Base-by-base conservation (phyloP, 2,113 vertebrate genomes). In the Poecilia latipinna region DNA sequence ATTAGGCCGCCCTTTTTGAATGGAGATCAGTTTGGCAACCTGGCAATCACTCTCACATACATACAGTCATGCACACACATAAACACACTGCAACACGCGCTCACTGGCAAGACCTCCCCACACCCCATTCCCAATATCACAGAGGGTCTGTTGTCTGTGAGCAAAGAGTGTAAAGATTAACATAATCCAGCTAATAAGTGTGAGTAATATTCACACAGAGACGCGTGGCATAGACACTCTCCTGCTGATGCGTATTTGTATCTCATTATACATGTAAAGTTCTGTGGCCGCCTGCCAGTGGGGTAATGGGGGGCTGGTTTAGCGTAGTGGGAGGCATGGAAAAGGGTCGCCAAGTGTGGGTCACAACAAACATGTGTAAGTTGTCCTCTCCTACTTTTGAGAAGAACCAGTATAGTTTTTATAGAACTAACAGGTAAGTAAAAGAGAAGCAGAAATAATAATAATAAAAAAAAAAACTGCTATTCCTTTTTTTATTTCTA, bases 171-270 rank as follows among this genome's bases (percentile, higher is more conserved):
- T 93, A 91, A 91, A 92, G 93, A 93, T 93, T 93, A 93, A 92
- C 93, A 93, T 93, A 93, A 93, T 93, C 88, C 90, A 88, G 91
- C 90, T 93, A 93, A 93, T 93, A 92, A 92, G 89, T 93, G 90
- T 93, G 91, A 92, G 91, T 92, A 91, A 93, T 93, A 93, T 93
- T 93, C 91, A 93, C 92, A 93, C 90, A 91, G 91, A 87, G 91
- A 91, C 93, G 84, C 88, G 91, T 93, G 93, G 91, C 91, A 75
- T 86, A 88, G 88, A 89, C 91, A 91, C 91, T 82, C 91, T 91
- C 93, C 91, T 89, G 91, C 91, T 93, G 93, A 92, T 93, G 93
- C 82, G 84, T 88, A 92, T 93, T 93, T 93, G 91, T 91, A 92
- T 93, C 91, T 93, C 91, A 91, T 93, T 93, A 93, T 93, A 90